phyloP scores from a whole-genome alignment of 2,113 vertebrate genomes.

The Propithecus coquereli region DNA sequence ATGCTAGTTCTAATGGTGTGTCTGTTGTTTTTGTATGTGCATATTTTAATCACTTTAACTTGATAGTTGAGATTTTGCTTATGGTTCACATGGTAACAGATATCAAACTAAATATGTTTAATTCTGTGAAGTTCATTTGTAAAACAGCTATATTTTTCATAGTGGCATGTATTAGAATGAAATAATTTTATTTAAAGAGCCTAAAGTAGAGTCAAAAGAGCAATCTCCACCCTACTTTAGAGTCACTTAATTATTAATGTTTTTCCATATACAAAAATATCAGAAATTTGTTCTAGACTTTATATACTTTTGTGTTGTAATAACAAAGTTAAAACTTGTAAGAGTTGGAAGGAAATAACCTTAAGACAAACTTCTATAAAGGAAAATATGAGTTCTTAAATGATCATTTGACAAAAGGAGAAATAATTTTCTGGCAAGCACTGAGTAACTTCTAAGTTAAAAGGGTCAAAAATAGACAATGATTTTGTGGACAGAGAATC shows the following conservation, averaged over 20 bases:
- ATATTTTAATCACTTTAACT: background rate
- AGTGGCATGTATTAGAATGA: background rate
- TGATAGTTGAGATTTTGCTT: background rate
- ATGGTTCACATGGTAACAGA: background rate
- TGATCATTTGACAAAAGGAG: background rate
- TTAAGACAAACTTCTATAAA: background rate
- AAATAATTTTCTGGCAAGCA: slow-evolving; percentile 19
- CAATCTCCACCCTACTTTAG: background rate
- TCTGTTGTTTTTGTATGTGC: background rate
- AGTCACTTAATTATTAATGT: background rate
- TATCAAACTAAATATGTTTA: background rate
- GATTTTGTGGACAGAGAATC: background rate
- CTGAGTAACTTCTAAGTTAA: slow-evolving; percentile 38
- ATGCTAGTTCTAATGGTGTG: background rate
- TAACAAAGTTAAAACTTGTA: background rate
- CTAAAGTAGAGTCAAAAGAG: background rate
- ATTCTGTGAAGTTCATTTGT: background rate
- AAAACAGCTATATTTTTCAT: background rate
- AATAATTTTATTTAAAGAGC: background rate
- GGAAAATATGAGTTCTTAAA: background rate
- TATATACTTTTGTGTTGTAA: background rate
- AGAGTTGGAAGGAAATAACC: background rate
- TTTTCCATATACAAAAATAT: background rate
- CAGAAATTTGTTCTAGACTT: background rate
- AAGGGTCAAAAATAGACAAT: slow-evolving; percentile 37